These are phyloP conservation scores for Papilio polytes DNA, from an alignment of 1,140 invertebrate genomes.

Conservation along the genomic window DNA sequence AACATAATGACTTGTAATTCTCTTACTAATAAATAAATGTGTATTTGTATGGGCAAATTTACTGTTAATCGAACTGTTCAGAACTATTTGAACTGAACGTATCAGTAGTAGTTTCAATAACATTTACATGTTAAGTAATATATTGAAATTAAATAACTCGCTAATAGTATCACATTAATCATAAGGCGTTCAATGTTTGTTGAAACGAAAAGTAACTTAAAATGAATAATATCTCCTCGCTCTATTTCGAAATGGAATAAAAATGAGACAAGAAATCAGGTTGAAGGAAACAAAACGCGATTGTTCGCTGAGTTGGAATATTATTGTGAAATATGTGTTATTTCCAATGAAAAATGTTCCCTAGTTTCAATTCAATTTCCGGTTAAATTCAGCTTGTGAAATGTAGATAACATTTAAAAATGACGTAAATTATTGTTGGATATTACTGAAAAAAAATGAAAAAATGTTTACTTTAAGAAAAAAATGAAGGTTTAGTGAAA, in stretches of 20 bases:
- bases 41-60: no score
- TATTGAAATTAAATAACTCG: no score
- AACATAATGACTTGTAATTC: no score
- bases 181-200: conserved; percentile 6
- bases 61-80: no score
- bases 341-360: conserved; percentile 72
- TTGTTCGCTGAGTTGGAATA: conserved; percentile 49
- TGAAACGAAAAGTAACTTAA: conserved; percentile 11
- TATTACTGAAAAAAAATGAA: neutral
- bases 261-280: conserved; percentile 29
- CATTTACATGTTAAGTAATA: no score
- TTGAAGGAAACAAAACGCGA: conserved; percentile 23
- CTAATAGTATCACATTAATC: neutral
- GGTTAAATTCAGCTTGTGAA: neutral
- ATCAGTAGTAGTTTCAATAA: no score
- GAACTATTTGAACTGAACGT: no score
- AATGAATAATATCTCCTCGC: conserved; percentile 2
- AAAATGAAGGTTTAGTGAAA: neutral
- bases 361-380: conserved; percentile 60
- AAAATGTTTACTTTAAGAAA: no score
- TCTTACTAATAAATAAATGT: no score
- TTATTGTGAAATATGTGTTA: conserved; percentile 74
- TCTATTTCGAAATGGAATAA: conserved; percentile 21
- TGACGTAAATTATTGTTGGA: neutral
- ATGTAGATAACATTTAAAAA: conserved; percentile 26